Percentiles rank a stretch among this genome's conserved stretches.
Evolutionary conservation across 2,888 invertebrate genomes (phyloP).

Genomic region (Nemapogon koenigi): DNA sequence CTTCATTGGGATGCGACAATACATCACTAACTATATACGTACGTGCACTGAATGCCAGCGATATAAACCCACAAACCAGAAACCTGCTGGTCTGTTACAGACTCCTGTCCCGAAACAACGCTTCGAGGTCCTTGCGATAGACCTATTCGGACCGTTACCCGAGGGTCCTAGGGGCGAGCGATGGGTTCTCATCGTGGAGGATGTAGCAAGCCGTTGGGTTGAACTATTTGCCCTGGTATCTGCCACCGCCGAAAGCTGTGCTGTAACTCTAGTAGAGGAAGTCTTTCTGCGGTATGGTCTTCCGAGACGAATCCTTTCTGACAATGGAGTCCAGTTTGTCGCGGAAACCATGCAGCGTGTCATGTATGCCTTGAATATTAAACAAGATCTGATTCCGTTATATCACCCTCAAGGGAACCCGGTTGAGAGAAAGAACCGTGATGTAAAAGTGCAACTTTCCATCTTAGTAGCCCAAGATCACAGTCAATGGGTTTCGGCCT

Average conservation of each 20-base stretch:
- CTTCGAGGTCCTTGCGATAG: slow-evolving; percentile 22
- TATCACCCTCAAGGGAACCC: slow-evolving; percentile 26
- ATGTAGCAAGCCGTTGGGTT: slow-evolving; percentile 17
- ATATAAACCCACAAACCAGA: slow-evolving; percentile 22
- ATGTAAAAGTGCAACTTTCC: slow-evolving; percentile 23
- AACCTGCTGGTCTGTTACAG: slow-evolving; percentile 23
- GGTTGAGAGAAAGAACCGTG: slow-evolving; percentile 23
- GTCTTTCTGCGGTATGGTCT: slow-evolving; percentile 22
- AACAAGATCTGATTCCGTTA: slow-evolving; percentile 20
- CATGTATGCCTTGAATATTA: slow-evolving; percentile 20
- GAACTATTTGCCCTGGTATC: slow-evolving; percentile 18
- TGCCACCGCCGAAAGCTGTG: slow-evolving; percentile 17
- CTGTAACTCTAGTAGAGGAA: slow-evolving; percentile 15
- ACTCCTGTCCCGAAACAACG: slow-evolving; percentile 14
- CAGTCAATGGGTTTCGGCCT: slow-evolving; percentile 19
- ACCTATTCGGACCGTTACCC: too few species aligned
- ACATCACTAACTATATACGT: slow-evolving; percentile 17
- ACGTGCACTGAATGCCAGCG: slow-evolving; percentile 20
- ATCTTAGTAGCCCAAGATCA: slow-evolving; percentile 22
- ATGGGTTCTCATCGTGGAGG: slow-evolving; percentile 20
- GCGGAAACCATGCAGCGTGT: slow-evolving; percentile 26
- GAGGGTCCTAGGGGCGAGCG: slow-evolving; percentile 11
- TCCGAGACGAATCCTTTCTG: slow-evolving; percentile 23
- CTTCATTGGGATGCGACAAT: slow-evolving; percentile 18
- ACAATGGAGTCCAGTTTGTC: slow-evolving; percentile 30